Percentiles rank a stretch among this genome's conserved stretches.
phyloP scores from a whole-genome alignment of 2,113 vertebrate species.

The Oncorhynchus masou region DNA sequence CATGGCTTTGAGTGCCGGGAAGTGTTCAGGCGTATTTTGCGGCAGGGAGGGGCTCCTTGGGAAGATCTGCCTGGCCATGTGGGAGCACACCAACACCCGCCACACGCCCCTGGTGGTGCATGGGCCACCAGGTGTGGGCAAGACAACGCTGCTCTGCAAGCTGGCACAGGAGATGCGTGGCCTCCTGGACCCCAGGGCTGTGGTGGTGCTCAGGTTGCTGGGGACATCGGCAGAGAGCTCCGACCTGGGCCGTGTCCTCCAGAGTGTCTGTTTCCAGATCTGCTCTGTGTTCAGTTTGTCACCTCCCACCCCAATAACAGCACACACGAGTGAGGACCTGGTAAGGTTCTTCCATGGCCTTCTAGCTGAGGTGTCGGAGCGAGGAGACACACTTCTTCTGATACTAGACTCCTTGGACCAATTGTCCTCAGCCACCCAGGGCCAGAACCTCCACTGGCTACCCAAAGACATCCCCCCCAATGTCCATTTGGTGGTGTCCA shows the following conservation, averaged over 20 bases:
- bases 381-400: conserved; percentile 70
- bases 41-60: conserved; percentile 72
- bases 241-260: conserved; percentile 65
- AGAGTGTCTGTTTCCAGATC: conserved; percentile 72
- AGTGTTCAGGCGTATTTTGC: conserved; percentile 48
- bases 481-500: conserved; percentile 76
- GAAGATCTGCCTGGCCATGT: conserved; percentile 62
- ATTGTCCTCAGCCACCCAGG: conserved; percentile 47
- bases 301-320: conserved; percentile 55
- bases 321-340: conserved; percentile 57
- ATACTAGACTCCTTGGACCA: conserved; percentile 76
- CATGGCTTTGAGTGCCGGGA: conserved; percentile 42
- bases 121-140: conserved; percentile 74
- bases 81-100: conserved; percentile 34
- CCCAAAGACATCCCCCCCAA: conserved; percentile 71
- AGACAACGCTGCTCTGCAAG: conserved; percentile 76
- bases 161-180: conserved; percentile 58
- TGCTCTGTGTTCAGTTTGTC: conserved; percentile 70
- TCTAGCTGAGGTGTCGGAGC: conserved; percentile 64
- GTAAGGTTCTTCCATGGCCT: conserved; percentile 68
- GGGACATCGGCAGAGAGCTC: conserved; percentile 65
- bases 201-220: conserved; percentile 67
- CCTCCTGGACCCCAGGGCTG: conserved; percentile 48
- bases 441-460: conserved; percentile 70
- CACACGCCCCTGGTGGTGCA: conserved; percentile 73